phyloP scores from a whole-genome alignment of 2,113 vertebrate genomes.

The Melanocharis versteri region DNA sequence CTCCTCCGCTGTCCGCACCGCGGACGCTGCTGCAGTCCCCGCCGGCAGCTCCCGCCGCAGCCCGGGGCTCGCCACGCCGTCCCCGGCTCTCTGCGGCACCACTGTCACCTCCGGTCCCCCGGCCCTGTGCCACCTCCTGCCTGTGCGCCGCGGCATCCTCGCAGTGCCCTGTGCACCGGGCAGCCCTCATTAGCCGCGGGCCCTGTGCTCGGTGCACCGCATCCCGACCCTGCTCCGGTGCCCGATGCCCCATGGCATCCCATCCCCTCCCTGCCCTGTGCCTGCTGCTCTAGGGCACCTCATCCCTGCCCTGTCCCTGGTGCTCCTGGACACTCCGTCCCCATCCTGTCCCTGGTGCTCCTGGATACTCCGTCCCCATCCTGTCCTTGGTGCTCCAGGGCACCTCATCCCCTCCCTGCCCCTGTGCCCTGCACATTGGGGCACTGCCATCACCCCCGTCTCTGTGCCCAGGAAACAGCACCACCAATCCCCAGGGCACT shows the following conservation, averaged over 20 bases:
- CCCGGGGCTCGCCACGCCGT: neutral
- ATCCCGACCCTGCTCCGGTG: neutral
- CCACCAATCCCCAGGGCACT: fast-evolving
- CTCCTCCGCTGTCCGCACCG: neutral
- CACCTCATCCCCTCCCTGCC: neutral
- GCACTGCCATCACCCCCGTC: fast-evolving
- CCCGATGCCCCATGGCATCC: neutral
- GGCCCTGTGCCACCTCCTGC: neutral
- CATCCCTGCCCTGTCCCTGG: no score
- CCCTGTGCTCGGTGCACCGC: neutral
- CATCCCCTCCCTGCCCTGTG: neutral
- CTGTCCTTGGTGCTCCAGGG: fast-evolving
- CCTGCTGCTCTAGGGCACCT: no score
- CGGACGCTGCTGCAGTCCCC: neutral
- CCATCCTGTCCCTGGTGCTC: no score
- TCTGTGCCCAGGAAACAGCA: neutral
- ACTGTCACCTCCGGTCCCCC: neutral
- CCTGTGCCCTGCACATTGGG: neutral
- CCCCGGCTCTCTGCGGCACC: neutral
- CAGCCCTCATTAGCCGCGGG: neutral
- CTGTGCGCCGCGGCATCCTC: neutral
- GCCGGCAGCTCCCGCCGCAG: neutral
- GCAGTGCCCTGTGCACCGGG: neutral
- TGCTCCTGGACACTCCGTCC: neutral
- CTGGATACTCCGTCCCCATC: no score